phyloP scores from a whole-genome alignment of 2,113 vertebrate genomes.

The Rhynchopsitta pachyrhyncha region DNA sequence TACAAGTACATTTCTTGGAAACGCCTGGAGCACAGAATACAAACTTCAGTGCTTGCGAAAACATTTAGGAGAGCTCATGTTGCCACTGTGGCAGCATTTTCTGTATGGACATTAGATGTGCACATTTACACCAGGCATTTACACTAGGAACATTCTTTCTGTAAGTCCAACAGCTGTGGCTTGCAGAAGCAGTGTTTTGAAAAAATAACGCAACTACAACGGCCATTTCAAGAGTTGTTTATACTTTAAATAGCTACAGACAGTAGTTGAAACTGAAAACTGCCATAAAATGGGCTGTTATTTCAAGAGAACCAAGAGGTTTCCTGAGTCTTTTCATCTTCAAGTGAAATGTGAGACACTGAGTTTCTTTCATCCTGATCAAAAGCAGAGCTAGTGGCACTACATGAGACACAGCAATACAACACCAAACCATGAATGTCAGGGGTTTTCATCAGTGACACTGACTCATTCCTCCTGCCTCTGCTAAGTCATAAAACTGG shows the following conservation, averaged over 20 bases:
- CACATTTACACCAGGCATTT: neutral
- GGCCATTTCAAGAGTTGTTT: neutral
- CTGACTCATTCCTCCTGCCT: neutral
- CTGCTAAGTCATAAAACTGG: neutral
- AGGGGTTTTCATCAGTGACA: neutral
- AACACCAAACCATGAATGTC: neutral
- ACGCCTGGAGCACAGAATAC: neutral
- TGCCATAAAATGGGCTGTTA: neutral
- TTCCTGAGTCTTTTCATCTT: slow-evolving; percentile 26
- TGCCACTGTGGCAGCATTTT: neutral
- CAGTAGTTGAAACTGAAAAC: neutral
- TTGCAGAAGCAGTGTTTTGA: neutral
- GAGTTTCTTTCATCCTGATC: slow-evolving; percentile 33
- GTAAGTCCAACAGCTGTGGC: neutral
- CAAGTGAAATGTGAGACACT: slow-evolving; percentile 20
- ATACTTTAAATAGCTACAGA: neutral
- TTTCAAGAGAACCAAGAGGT: neutral
- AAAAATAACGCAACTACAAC: neutral
- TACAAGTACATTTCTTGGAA: neutral
- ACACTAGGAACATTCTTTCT: neutral
- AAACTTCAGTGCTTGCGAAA: neutral
- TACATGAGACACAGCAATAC: neutral
- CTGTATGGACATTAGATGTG: neutral
- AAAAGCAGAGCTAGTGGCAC: slow-evolving; percentile 21
- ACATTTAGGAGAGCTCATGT: neutral